These are phyloP conservation scores for Corynorhinus townsendii DNA, from an alignment of 2,113 vertebrate genomes.

Conservation along the genomic window DNA sequence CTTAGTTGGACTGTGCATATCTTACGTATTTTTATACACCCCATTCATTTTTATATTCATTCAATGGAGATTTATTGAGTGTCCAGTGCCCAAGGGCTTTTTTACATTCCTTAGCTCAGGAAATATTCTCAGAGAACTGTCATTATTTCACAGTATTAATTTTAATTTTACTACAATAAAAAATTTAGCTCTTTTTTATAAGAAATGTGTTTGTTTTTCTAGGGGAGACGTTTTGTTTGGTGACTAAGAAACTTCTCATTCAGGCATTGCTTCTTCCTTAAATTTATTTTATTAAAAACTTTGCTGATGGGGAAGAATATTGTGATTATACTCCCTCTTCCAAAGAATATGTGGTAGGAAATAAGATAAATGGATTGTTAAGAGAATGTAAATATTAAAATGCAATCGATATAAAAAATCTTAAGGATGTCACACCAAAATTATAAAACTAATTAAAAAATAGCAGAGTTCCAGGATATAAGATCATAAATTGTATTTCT, in stretches of 20 bases:
- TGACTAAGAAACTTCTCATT: not conserved
- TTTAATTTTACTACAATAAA: conserved; percentile 20
- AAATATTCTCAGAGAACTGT: not conserved
- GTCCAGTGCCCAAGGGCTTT: not conserved
- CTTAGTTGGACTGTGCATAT: not conserved
- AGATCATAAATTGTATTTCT: not conserved
- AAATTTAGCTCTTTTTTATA: not conserved
- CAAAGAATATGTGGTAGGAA: not conserved
- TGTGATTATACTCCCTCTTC: not conserved
- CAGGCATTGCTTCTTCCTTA: not conserved
- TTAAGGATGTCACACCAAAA: not conserved
- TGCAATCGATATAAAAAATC: not conserved
- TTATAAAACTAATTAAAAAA: not conserved
- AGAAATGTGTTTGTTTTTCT: conserved; percentile 15
- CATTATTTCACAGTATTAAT: conserved; percentile 6
- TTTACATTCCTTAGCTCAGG: not conserved
- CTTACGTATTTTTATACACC: not conserved
- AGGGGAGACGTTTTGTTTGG: not conserved
- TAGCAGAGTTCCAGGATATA: not conserved
- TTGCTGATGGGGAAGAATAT: not conserved
- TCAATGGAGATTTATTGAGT: not conserved
- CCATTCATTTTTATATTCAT: conserved; percentile 25
- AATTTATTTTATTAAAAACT: conserved; percentile 19
- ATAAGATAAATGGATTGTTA: not conserved
- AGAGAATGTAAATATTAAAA: not conserved